phyloP scores from a whole-genome alignment of 2,888 invertebrate genomes.

The Ctena decussata region DNA sequence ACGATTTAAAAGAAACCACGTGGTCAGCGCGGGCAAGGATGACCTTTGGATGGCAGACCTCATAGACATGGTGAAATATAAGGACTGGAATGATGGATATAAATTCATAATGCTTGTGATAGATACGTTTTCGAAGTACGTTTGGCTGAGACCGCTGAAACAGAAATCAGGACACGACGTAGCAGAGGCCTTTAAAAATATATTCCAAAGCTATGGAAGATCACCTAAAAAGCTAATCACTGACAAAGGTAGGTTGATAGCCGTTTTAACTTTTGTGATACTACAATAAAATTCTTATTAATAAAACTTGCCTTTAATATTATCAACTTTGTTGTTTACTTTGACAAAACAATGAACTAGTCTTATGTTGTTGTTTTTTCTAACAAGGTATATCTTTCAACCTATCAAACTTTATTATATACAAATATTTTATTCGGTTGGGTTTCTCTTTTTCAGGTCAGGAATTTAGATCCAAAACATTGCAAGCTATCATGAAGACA shows the following conservation, averaged over 20 bases:
- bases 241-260: slow-evolving; percentile 33
- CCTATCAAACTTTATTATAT: neutral
- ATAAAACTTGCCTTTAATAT: neutral
- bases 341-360: neutral
- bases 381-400: neutral
- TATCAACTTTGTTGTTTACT: neutral
- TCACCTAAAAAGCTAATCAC: slow-evolving; percentile 31
- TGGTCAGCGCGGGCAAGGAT: slow-evolving; percentile 41
- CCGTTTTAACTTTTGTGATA: slow-evolving; percentile 1
- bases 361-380: neutral
- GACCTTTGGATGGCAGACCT: slow-evolving; percentile 56
- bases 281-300: slow-evolving; percentile 1
- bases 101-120: slow-evolving; percentile 40
- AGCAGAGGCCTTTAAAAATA: slow-evolving; percentile 31
- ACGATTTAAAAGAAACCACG: slow-evolving; percentile 18
- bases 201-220: slow-evolving; percentile 40
- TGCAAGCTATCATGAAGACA: slow-evolving; percentile 27
- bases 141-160: slow-evolving; percentile 43
- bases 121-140: slow-evolving; percentile 52
- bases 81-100: slow-evolving; percentile 26
- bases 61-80: slow-evolving; percentile 53
- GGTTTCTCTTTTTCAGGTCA: slow-evolving; percentile 24
- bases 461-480: slow-evolving; percentile 41
- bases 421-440: neutral
- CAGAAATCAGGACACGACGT: slow-evolving; percentile 42